A percentile compares a stretch with the other conserved stretches of the same genome.
Evolutionary conservation across 1,140 invertebrate genomes (phyloP).

Genomic region (Elysia chlorotica): DNA sequence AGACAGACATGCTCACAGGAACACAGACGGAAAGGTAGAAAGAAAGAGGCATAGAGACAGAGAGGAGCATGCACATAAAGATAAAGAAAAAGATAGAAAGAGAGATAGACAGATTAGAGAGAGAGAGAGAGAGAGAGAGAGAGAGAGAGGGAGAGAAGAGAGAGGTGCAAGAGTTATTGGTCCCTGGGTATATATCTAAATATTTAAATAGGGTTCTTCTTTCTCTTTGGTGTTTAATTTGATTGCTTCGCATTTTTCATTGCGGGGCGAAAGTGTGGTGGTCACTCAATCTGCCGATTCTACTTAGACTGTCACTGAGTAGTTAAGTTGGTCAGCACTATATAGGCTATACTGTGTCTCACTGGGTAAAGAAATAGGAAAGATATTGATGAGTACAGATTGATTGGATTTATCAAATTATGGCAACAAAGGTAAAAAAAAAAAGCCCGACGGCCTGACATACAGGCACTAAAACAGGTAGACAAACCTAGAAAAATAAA

Average conservation of each 20-base stretch:
- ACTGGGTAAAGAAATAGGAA: no score
- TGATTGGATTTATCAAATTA: no score
- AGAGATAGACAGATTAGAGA: not conserved
- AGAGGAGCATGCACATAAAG: not conserved
- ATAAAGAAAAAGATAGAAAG: not conserved
- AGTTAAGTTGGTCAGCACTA: no score
- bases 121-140: not conserved
- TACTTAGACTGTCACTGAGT: not conserved
- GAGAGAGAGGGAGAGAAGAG: not conserved
- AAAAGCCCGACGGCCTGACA: no score
- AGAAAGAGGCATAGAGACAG: not conserved
- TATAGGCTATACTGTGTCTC: no score
- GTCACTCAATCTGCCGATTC: not conserved
- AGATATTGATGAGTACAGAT: no score
- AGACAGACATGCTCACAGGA: no score
- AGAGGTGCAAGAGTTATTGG: no score
- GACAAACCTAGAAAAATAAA: no score
- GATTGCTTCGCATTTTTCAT: not conserved
- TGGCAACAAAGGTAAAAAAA: no score
- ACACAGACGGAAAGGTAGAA: no score
- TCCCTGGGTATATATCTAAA: not conserved
- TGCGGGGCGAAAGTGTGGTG: not conserved
- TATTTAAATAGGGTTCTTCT: not conserved
- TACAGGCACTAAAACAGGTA: no score
- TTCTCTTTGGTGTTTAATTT: not conserved